Conservation (phyloP, 2,113 vertebrate species). For the Notothenia coriiceps region DNA sequence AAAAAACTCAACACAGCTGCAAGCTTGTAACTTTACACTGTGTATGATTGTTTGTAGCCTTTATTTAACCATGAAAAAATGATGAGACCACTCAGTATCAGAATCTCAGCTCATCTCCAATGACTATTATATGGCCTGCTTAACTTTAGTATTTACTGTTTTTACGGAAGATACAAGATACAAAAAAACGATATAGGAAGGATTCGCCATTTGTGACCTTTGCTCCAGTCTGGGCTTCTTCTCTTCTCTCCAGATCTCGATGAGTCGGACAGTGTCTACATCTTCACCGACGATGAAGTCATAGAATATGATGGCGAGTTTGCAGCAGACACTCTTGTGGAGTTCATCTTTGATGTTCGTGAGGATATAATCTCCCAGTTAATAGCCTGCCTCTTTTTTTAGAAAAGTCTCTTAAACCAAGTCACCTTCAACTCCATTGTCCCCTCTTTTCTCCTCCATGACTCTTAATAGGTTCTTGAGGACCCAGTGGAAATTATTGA, state of each 20-base stretch:
- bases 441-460: not conserved
- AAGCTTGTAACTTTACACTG: not conserved
- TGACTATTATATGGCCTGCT: not conserved
- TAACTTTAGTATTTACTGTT: not conserved
- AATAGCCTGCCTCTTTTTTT: slow-evolving; percentile 59
- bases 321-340: slow-evolving; percentile 90
- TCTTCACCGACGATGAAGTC: slow-evolving; percentile 91
- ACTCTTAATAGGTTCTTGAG: slow-evolving; percentile 82
- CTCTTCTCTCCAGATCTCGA: slow-evolving; percentile 80
- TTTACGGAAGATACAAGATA: not conserved
- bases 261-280: slow-evolving; percentile 91
- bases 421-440: slow-evolving; percentile 9
- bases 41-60: not conserved
- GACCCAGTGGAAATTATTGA: slow-evolving; percentile 92
- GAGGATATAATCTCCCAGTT: slow-evolving; percentile 75
- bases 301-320: slow-evolving; percentile 94
- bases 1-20: not conserved
- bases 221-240: not conserved
- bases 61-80: too few species aligned
- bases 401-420: slow-evolving; percentile 10
- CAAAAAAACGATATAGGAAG: not conserved
- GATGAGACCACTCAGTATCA: not conserved
- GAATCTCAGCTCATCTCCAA: not conserved
- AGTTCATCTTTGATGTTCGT: slow-evolving; percentile 93
- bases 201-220: not conserved